These are phyloP conservation scores for Epinotia brunnichana DNA, from an alignment of 2,888 invertebrate species.

Conservation along the genomic window DNA sequence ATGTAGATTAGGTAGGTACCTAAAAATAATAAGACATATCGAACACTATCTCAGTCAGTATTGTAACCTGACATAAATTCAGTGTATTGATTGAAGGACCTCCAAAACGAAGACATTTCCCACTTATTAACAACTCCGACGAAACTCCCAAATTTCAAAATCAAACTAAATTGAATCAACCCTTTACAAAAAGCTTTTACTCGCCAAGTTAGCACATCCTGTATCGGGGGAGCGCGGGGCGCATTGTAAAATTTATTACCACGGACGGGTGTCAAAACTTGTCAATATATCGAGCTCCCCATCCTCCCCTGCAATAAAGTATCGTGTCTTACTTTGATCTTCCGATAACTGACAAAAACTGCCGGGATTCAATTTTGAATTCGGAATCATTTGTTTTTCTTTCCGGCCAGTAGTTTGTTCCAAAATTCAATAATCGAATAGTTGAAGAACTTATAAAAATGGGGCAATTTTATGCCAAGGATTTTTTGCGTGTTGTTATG, in stretches of 20 bases:
- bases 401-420: background rate
- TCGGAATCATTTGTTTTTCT: conserved; percentile 28
- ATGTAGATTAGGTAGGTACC: too few relatives aligned
- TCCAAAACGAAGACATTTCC: conserved; percentile 7
- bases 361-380: conserved; percentile 22
- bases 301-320: conserved; percentile 43
- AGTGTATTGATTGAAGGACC: conserved; percentile 1
- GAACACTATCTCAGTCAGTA: background rate
- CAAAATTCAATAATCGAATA: conserved; percentile 14
- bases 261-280: conserved; percentile 50
- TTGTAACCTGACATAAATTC: background rate
- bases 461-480: too few relatives aligned
- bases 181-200: conserved; percentile 43
- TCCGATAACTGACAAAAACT: conserved; percentile 40
- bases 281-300: conserved; percentile 48
- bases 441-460: background rate
- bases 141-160: conserved; percentile 23
- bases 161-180: conserved; percentile 40
- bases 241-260: conserved; percentile 62
- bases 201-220: conserved; percentile 45
- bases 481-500: background rate
- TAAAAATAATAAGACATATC: too few relatives aligned
- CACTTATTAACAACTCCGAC: conserved; percentile 12
- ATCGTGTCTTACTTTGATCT: conserved; percentile 42
- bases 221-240: conserved; percentile 44